Evolutionary conservation across 2,888 invertebrate species (phyloP).

Genomic region (Epirrita christyi): DNA sequence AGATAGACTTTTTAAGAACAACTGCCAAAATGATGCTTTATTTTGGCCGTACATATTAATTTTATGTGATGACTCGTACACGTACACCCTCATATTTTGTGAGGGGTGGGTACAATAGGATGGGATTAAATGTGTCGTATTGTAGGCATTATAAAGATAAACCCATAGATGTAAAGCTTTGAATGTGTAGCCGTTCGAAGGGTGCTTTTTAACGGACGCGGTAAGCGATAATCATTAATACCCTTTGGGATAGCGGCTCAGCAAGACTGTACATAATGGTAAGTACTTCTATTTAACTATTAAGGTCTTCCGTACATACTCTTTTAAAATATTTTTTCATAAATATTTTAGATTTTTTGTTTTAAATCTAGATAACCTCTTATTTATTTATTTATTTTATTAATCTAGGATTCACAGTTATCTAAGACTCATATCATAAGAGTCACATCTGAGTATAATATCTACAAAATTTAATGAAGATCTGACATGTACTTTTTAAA

Average conservation of each 20-base stretch:
- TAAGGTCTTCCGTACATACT: no score
- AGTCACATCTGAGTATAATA: no score
- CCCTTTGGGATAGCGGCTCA: not conserved
- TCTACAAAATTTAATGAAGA: no score
- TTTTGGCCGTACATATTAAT: slow-evolving; percentile 78
- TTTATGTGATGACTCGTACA: slow-evolving; percentile 67
- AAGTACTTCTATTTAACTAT: no score
- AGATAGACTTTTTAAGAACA: slow-evolving; percentile 37
- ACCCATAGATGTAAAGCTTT: slow-evolving; percentile 46
- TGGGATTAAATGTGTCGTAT: slow-evolving; percentile 78
- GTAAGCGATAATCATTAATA: not conserved
- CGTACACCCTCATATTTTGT: slow-evolving; percentile 45
- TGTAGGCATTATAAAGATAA: slow-evolving; percentile 72
- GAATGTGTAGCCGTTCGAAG: slow-evolving; percentile 38
- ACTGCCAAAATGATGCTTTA: slow-evolving; percentile 61
- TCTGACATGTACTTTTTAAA: no score
- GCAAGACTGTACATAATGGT: not conserved
- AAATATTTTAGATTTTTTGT: no score
- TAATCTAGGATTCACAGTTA: no score
- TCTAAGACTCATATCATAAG: no score
- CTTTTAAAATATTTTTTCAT: no score
- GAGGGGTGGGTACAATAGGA: slow-evolving; percentile 71
- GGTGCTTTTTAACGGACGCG: slow-evolving; percentile 25
- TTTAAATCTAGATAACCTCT: no score
- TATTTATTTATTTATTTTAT: no score